Evolutionary conservation across 2,113 vertebrate genomes (phyloP).

Genomic region (Siniperca knerii): DNA sequence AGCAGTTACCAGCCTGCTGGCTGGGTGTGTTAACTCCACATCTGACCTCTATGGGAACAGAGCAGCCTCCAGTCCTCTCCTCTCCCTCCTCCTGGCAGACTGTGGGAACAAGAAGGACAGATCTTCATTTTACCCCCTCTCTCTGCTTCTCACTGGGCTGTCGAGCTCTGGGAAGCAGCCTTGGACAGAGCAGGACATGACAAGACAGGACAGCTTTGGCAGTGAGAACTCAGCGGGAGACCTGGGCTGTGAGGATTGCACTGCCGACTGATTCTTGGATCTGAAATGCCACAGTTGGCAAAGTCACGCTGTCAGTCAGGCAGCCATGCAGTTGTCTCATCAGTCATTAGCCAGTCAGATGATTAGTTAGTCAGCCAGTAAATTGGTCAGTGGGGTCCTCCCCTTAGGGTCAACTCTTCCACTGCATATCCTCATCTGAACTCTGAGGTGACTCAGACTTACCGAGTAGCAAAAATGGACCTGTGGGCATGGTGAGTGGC

Average conservation of each 20-base stretch:
- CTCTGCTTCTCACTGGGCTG: conserved; percentile 18
- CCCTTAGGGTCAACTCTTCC: conserved; percentile 58
- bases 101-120: conserved; percentile 63
- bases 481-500: conserved; percentile 76
- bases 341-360: conserved; percentile 57
- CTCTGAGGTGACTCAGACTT: conserved; percentile 67
- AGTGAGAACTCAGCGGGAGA: conserved; percentile 34
- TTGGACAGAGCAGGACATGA: conserved; percentile 51
- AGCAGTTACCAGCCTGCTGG: conserved; percentile 67
- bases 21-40: conserved; percentile 76
- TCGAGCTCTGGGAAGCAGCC: conserved; percentile 38
- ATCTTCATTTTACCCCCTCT: conserved; percentile 20
- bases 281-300: conserved; percentile 60
- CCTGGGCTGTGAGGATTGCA: conserved; percentile 55
- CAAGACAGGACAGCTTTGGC: conserved; percentile 54
- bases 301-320: conserved; percentile 11
- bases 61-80: conserved; percentile 58
- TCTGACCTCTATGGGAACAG: conserved; percentile 78
- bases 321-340: conserved; percentile 28
- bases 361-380: conserved; percentile 47
- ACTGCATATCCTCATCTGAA: conserved; percentile 76
- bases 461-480: conserved; percentile 43
- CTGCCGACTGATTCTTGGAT: conserved; percentile 59
- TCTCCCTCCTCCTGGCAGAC: conserved; percentile 49
- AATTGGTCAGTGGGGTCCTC: conserved; percentile 47